Conservation (phyloP, 2,888 invertebrate species). For the Galerucella nymphaeae region DNA sequence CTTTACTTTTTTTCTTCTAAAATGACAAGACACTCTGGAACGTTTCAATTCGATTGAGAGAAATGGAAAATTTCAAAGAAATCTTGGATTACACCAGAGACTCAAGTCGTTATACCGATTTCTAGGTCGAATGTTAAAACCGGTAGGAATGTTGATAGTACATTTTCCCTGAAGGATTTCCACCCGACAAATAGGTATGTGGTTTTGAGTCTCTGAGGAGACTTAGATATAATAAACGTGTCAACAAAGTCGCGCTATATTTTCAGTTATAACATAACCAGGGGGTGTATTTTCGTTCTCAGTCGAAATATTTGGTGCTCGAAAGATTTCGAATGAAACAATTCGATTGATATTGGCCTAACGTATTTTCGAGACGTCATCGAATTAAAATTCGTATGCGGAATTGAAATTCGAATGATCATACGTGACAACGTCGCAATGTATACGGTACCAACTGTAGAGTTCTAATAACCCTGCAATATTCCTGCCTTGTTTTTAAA, state of each 20-base stretch:
- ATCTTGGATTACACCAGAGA: slow-evolving; percentile 25
- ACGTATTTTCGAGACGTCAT: no score
- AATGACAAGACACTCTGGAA: neutral
- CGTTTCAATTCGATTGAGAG: slow-evolving; percentile 25
- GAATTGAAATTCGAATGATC: no score
- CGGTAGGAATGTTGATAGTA: slow-evolving; percentile 21
- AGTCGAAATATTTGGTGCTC: no score
- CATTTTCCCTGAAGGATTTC: slow-evolving; percentile 1
- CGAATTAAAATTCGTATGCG: no score
- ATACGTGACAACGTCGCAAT: no score
- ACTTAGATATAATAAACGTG: slow-evolving; percentile 1
- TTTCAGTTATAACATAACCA: no score
- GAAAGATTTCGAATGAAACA: no score
- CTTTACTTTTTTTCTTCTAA: neutral
- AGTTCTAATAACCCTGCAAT: no score
- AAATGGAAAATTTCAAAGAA: slow-evolving; percentile 27
- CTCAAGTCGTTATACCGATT: slow-evolving; percentile 27
- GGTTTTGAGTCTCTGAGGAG: neutral
- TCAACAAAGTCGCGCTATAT: neutral
- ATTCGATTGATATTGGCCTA: no score
- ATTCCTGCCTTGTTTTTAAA: no score
- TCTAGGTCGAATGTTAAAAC: slow-evolving; percentile 29
- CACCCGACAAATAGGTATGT: neutral
- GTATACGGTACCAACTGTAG: no score
- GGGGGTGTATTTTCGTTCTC: no score